A percentile compares a stretch with the other conserved stretches of the same genome.
phyloP scores from a whole-genome alignment of 1,140 invertebrate genomes.

The Homalodisca vitripennis region DNA sequence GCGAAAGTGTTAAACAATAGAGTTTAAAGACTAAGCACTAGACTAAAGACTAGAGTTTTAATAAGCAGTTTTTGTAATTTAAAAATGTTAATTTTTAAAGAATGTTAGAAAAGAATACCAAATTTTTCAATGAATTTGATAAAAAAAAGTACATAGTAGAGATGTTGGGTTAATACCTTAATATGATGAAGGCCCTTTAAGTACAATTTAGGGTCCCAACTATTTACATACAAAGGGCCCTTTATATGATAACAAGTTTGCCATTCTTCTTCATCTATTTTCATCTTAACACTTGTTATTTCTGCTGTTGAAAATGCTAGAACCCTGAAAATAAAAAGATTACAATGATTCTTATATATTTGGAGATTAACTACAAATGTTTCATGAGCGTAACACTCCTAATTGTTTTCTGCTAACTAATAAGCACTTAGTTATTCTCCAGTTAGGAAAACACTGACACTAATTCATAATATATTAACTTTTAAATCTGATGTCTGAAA shows the following conservation, averaged over 20 bases:
- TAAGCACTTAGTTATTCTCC: neutral
- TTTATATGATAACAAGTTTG: slow-evolving; percentile 53
- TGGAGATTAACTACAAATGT: neutral
- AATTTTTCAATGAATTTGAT: no score
- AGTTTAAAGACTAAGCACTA: no score
- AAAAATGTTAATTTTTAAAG: no score
- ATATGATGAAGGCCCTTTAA: slow-evolving; percentile 66
- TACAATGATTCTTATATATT: no score
- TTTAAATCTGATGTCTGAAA: neutral
- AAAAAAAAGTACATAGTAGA: no score
- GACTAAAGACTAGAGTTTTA: no score
- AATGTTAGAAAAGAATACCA: no score
- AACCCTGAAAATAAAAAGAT: slow-evolving; percentile 58
- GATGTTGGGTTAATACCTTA: no score
- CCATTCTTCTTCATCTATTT: slow-evolving; percentile 66
- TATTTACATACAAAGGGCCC: slow-evolving; percentile 67
- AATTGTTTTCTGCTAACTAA: neutral
- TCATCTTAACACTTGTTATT: slow-evolving; percentile 62
- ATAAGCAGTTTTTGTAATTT: no score
- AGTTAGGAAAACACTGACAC: neutral
- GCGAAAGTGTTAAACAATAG: no score
- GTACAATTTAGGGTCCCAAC: slow-evolving; percentile 70
- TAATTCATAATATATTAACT: neutral
- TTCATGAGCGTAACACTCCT: neutral
- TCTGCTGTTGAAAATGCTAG: slow-evolving; percentile 68